A percentile compares a stretch with the other conserved stretches of the same genome.
Evolutionary conservation across 2,113 vertebrate genomes (phyloP).

Genomic region (Oplegnathus fasciatus): DNA sequence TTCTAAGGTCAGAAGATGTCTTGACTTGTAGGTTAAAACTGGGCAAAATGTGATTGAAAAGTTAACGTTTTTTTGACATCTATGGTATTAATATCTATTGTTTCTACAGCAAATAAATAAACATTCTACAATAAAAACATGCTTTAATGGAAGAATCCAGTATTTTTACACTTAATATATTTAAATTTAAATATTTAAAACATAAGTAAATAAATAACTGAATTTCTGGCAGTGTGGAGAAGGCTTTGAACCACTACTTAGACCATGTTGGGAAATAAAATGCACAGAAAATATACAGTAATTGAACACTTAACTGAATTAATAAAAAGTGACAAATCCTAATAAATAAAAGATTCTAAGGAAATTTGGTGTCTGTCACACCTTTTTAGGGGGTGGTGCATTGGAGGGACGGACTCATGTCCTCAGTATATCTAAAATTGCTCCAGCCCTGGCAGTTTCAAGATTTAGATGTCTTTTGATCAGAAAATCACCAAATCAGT

Average conservation of each 20-base stretch:
- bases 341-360: not conserved
- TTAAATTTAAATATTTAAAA: not conserved
- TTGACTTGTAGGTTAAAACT: not conserved
- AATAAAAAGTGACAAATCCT: not conserved
- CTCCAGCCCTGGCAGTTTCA: not conserved
- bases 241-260: too few relatives aligned
- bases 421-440: not conserved
- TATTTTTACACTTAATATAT: not conserved
- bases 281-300: too few relatives aligned
- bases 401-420: not conserved
- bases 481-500: not conserved
- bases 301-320: not conserved
- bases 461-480: not conserved
- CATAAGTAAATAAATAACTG: not conserved
- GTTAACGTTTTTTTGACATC: not conserved
- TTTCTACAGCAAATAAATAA: not conserved
- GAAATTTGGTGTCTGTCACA: not conserved
- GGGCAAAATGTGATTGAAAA: not conserved
- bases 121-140: too few relatives aligned
- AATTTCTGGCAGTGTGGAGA: too few relatives aligned
- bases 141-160: not conserved
- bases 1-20: not conserved
- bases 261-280: too few relatives aligned
- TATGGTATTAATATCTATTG: not conserved
- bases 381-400: not conserved